phyloP scores from a whole-genome alignment of 2,888 invertebrate species.

The Andrena chrysosceles region DNA sequence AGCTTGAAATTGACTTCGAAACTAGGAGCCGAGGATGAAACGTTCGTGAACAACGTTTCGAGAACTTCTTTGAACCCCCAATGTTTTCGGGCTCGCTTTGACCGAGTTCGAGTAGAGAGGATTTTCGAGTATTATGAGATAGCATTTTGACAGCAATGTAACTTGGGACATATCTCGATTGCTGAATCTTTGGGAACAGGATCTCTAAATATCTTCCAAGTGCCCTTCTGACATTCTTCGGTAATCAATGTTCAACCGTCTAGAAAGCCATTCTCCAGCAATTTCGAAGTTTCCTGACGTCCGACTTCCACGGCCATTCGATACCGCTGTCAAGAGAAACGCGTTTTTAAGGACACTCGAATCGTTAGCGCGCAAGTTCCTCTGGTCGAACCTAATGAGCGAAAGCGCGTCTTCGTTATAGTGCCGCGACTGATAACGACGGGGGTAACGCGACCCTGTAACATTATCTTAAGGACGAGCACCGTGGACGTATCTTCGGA shows the following conservation, averaged over 20 bases:
- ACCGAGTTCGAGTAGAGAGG: slow-evolving; percentile 20
- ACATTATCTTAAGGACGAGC: slow-evolving; percentile 69
- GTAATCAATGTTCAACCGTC: background rate
- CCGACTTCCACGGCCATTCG: background rate
- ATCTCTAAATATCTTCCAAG: too few species aligned
- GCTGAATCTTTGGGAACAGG: too few species aligned
- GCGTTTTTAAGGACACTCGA: slow-evolving; percentile 21
- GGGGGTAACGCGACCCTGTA: slow-evolving; percentile 76
- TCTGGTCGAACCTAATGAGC: slow-evolving; percentile 74
- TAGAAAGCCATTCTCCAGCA: background rate
- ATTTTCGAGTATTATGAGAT: slow-evolving; percentile 31
- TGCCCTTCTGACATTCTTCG: too few species aligned
- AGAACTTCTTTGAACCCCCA: slow-evolving; percentile 37
- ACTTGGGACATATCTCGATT: background rate
- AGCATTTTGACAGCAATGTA: background rate
- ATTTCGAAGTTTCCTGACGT: background rate
- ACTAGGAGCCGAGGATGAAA: slow-evolving; percentile 39
- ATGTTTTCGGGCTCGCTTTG: slow-evolving; percentile 35
- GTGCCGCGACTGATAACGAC: slow-evolving; percentile 66
- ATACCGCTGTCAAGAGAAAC: slow-evolving; percentile 1
- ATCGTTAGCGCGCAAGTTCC: slow-evolving; percentile 59
- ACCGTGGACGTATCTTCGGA: slow-evolving; percentile 52
- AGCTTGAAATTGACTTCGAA: slow-evolving; percentile 57
- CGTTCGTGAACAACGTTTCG: slow-evolving; percentile 44
- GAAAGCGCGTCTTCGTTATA: slow-evolving; percentile 76